Evolutionary conservation across 2,797 vertebrate genomes (phyloP), one percentile per base, ranked within the genome.

Genomic region (Sciurus vulgaris): DNA sequence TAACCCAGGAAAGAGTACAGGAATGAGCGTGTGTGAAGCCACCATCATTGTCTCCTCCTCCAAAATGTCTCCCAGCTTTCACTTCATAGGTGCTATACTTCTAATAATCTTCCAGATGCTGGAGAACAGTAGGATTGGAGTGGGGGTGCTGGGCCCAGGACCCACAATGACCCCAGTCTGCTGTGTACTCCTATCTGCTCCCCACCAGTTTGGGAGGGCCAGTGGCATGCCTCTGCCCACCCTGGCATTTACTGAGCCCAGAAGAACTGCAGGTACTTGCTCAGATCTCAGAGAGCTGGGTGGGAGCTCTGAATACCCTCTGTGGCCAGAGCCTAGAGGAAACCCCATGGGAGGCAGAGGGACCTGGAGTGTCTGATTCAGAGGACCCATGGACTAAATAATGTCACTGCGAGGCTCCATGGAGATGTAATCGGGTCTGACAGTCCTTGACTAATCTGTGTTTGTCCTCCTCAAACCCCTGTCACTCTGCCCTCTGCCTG

Each of bases 371-470:
- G 28, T 30, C 77, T 91, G 86, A 72, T 56, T 59, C 47, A 26
- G 72, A 51, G n/a, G 49, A n/a, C n/a, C 83, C 11, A 2, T 24
- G 81, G 78, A 92, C 89, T 82, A 85, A 77, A 76, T 33, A 54
- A 91, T 33, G 54, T 14, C 2, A 3, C 82, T 59, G 79, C 56
- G 49, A 89, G 87, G 77, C 35, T 89, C 76, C 22, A 18, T 78
- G 74, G 94, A 93, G 94, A 94, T 63, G 88, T 94, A 41, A 93
- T 65, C 54, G 70, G 84, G 33, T 61, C 92, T 96, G 95, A 96
- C 86, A 38, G 92, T 38, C 70, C 93, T 84, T 85, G 82, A 84
- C 96, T 97, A 82, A 96, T 96, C 81, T 59, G 91, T 56, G 44
- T 72, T 84, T 90, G 67, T 91, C 92, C 92, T 83, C 81, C 86